Evolutionary conservation across 2,888 invertebrate genomes (phyloP), one percentile per base, ranked within the genome.

Genomic region (Callinectes sapidus): DNA sequence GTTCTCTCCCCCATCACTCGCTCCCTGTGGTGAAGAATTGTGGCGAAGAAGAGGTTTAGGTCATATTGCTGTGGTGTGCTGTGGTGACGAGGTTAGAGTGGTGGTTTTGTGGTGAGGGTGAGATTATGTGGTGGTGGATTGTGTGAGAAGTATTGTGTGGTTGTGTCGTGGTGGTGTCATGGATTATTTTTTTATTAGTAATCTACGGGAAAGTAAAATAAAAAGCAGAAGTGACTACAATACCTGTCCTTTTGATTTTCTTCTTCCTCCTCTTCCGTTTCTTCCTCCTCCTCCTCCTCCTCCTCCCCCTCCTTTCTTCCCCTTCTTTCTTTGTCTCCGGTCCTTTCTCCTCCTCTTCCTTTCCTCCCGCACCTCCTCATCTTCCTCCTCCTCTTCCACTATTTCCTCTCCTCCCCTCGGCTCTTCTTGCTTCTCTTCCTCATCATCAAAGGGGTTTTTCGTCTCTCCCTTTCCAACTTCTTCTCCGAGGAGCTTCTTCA

Each of bases 401-500:
- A 39, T 13, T 55, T 39, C 88, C 13, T 55, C 55, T 61, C 61
- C 90, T 85, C 42, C 88, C 54, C 28, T 39, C 92, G 66, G 55
- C 77, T 66, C 86, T 35, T 61, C 86, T 61, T 92, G 66, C 32
- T 55, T 88, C 77, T 91, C 90, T 6, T 39, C 90, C 5, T 61
- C 86, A 5, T 89, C 81, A 2, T 28, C 54, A 16, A 28, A 16
- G 18, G 81, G 81, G 42, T 90, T 87, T 28, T 81, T 92, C 0
- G 71, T 87, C 42, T 54, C 87, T 16, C 90, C 92, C 55, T 92
- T 92, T 14, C 61, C 81, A 16, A 18, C 86, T 14, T 55, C 42
- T n/a, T 87, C 77, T 18, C 87, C 90, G 5, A 90, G 87, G 39
- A 71, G 55, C 71, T 92, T 90, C 23, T 88, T 92, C 32, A 88